Percentiles rank a stretch among this genome's conserved stretches.
Evolutionary conservation across 1,140 invertebrate species (phyloP).

Genomic region (Rhysida immarginata): DNA sequence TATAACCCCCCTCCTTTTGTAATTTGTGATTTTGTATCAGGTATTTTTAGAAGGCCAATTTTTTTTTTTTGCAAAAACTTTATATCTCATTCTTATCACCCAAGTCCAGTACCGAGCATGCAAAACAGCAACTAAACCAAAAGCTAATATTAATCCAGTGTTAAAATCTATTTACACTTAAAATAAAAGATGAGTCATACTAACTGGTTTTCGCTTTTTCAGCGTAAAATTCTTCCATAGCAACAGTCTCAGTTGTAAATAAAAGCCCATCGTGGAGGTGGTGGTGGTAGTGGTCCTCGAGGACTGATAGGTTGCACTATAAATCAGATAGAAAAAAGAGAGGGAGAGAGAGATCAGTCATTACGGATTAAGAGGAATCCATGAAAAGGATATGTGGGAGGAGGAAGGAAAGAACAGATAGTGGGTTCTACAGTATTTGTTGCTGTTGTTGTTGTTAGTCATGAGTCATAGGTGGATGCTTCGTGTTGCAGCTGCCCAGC

Average conservation of each 20-base stretch:
- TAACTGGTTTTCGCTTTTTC: constrained; percentile 34
- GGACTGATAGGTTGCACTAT: neutral
- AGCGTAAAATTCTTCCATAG: constrained; percentile 37
- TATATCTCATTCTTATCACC: no score
- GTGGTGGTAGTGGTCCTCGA: neutral
- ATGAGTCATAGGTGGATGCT: no score
- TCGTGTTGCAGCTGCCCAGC: no score
- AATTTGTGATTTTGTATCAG: no score
- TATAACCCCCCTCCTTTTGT: no score
- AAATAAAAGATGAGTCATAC: no score
- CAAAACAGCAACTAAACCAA: no score
- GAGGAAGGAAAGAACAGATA: neutral
- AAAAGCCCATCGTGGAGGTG: constrained; percentile 25
- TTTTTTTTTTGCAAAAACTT: no score
- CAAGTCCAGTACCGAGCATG: no score
- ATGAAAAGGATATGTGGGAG: neutral
- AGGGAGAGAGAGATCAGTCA: neutral
- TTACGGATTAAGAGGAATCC: neutral
- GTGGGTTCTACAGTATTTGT: neutral
- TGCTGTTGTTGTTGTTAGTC: neutral
- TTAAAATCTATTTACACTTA: no score
- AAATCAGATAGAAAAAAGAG: neutral
- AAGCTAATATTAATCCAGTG: no score
- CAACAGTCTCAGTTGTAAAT: constrained; percentile 30
- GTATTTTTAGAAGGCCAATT: no score